Conservation (phyloP, 2,113 vertebrate species). For the Melanostigma gelatinosum region DNA sequence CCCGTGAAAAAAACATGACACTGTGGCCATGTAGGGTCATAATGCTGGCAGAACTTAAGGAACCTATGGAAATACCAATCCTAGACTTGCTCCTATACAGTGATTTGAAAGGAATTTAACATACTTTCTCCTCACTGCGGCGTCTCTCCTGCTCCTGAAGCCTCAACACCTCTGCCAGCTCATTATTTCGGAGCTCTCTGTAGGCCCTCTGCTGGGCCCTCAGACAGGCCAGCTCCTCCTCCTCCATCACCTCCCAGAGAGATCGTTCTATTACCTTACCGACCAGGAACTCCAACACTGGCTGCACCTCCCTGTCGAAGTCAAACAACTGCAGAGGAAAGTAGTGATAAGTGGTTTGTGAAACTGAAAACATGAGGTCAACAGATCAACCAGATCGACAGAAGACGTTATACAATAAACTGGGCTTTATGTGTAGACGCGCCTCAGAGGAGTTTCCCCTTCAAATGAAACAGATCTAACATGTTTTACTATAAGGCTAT, state of each 20-base stretch:
- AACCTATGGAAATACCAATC: not conserved
- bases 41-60: not conserved
- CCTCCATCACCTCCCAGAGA: conserved; percentile 94
- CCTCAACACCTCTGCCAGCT: conserved; percentile 90
- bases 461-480: not conserved
- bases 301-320: conserved; percentile 93
- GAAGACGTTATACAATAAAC: not conserved
- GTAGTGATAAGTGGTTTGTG: not conserved
- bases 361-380: not conserved
- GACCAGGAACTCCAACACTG: conserved; percentile 90
- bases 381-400: too few relatives aligned
- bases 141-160: conserved; percentile 91
- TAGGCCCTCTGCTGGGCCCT: conserved; percentile 81
- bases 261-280: conserved; percentile 94
- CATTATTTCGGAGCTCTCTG: conserved; percentile 83
- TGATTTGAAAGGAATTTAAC: not conserved
- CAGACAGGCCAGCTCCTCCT: conserved; percentile 91
- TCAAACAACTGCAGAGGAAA: conserved; percentile 89
- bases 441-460: not conserved
- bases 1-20: not conserved
- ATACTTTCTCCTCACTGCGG: conserved; percentile 87
- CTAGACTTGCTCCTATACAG: not conserved
- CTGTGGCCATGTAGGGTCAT: not conserved
- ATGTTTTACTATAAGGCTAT: not conserved
- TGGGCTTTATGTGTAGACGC: not conserved